Base-by-base conservation (phyloP, 2,888 invertebrate genomes). In the Nomada flava region DNA sequence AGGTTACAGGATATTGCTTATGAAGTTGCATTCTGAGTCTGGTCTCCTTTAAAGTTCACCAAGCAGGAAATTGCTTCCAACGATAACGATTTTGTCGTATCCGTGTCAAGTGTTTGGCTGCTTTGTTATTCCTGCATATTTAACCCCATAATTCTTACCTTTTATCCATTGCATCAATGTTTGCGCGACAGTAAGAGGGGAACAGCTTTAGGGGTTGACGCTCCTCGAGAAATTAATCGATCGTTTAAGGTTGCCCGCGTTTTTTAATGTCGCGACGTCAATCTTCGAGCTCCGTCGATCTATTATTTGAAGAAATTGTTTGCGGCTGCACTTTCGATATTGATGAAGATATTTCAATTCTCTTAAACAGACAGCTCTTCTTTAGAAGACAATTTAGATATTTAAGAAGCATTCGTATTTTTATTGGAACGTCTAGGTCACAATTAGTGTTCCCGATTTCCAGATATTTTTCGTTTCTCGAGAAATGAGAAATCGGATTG, bases 141-240 rank as follows among this genome's bases (percentile, higher is more conserved):
- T 73, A 80, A 73, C 63, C 20, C 10, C 26, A 11, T 36, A 36
- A 36, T 36, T 36, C 36, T 36, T 36, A 36, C 36, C 36, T 36
- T 36, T 36, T 5, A 36, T 36, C 36, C 36, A 36, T 36, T 36
- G 7, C 36, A 36, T 36, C 36, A 36, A 7, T 36, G 36, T 9
- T 7, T 36, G 7, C 36, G 36, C 76, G 67, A 57, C 23, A 29
- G 71, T 18, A 50, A 76, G 62, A 79, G 76, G 60, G 67, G 50
- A 2, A 20, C 65, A 76, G 62, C 57, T 76, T 67, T n/a, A n/a
- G 65, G 42, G 59, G 23, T 20, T 55, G 62, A 36, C 29, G 53
- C 36, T 74, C 26, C 4, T 74, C n/a, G 47, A 23, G 70, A n/a
- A 20, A 63, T 74, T 63, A 62, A 50, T 20, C 26, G n/a, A 18